Conservation (phyloP, 2,113 vertebrate genomes). For the Cathartes aura region DNA sequence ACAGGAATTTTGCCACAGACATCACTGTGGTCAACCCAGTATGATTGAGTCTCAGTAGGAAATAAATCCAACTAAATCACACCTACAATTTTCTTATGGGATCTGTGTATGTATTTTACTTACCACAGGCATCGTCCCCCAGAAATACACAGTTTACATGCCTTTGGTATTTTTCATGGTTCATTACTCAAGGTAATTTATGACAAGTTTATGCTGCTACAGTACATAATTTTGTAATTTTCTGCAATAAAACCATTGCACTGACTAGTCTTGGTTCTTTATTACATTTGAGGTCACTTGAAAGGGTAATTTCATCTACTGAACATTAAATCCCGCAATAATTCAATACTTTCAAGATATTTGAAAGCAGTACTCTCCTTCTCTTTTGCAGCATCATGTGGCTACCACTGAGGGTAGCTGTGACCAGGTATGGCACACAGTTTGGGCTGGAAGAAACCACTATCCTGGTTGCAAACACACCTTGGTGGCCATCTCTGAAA, state of each 20-base stretch:
- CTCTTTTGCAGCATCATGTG: not conserved
- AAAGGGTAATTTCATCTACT: slow-evolving; percentile 64
- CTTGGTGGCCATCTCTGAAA: not conserved
- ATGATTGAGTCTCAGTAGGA: not conserved
- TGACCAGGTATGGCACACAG: not conserved
- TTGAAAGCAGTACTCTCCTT: not conserved
- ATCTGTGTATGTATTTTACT: not conserved
- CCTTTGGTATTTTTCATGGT: slow-evolving; percentile 2
- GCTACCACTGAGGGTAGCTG: fast-evolving
- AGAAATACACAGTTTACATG: slow-evolving; percentile 28
- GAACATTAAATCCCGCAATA: slow-evolving; percentile 50
- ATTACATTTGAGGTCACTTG: slow-evolving; percentile 65
- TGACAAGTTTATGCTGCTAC: slow-evolving; percentile 37
- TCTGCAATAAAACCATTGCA: slow-evolving; percentile 56
- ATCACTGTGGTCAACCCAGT: not conserved
- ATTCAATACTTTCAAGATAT: slow-evolving; percentile 34
- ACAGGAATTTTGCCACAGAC: not conserved
- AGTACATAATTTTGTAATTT: slow-evolving; percentile 63
- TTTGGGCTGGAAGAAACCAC: not conserved
- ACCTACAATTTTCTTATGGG: not conserved
- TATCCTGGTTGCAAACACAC: not conserved
- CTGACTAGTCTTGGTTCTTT: slow-evolving; percentile 52
- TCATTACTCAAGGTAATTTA: slow-evolving; percentile 57
- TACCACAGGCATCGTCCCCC: not conserved
- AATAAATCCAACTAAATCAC: slow-evolving; percentile 2